Conservation (phyloP, 2,113 vertebrate genomes). For the Phalacrocorax pelagicus region DNA sequence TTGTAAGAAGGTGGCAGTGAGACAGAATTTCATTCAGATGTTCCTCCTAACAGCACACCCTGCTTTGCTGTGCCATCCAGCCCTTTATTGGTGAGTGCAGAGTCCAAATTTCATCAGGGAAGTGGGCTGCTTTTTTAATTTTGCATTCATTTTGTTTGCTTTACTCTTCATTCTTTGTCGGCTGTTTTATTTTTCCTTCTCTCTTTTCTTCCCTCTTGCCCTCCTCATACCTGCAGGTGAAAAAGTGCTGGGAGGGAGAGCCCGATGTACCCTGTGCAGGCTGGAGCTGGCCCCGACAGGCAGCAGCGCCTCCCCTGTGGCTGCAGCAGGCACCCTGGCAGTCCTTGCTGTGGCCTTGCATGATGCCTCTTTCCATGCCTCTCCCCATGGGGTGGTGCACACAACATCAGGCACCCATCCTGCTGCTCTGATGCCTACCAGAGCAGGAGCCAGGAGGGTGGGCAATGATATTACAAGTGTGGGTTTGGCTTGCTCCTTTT, state of each 20-base stretch:
- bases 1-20: not conserved
- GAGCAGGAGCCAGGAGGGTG: not conserved
- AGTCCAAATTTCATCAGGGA: not conserved
- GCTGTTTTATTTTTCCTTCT: not conserved
- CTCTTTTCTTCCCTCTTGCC: not conserved
- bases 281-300: accelerated
- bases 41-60: not conserved
- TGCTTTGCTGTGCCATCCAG: not conserved
- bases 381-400: accelerated
- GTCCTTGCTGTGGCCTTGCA: not conserved
- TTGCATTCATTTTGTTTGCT: not conserved
- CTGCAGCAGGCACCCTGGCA: accelerated
- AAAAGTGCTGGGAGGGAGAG: not conserved
- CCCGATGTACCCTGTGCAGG: accelerated
- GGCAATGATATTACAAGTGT: not conserved
- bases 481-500: not conserved
- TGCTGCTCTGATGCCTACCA: accelerated
- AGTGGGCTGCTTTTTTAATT: not conserved
- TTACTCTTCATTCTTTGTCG: not conserved
- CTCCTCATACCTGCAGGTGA: not conserved
- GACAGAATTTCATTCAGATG: not conserved
- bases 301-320: not conserved
- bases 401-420: too few species aligned
- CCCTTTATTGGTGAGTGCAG: not conserved
- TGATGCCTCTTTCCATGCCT: not conserved